Base-by-base conservation (phyloP, 2,113 vertebrate genomes). In the Vidua macroura region DNA sequence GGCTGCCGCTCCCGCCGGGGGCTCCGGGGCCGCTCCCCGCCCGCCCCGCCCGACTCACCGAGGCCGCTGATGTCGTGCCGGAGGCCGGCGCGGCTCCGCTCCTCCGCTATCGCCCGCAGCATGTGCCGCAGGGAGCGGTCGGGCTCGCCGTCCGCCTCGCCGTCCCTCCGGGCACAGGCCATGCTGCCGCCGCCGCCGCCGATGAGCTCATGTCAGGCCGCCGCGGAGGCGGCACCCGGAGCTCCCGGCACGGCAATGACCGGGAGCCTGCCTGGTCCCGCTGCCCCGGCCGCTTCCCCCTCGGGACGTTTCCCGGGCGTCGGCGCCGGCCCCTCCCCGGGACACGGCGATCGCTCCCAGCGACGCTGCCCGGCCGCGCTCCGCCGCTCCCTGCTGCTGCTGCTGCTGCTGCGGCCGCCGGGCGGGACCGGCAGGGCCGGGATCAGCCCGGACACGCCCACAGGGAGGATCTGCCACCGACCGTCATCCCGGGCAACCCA, bases 31-130 rank as follows among this genome's bases (percentile, higher is more conserved):
- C 35, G 35, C 35, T 35, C 35, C 31, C 20, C 55, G 46, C 67
- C 27, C 72, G 21, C 70, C 66, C 77, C 19, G 51, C 66, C 76
- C 70, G 30, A 81, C 94, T 94, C 92, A 95, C 94, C 94, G 59
- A 95, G 94, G 86, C 94, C 92, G 83, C 94, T 90, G 83, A 92
- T 84, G 86, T 95, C 92, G 64, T 95, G 94, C 24, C 94, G 94
- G 59, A 95, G 90, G 44, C 94, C 94, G 64, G 94, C 86, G 74
- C 94, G 95, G 90, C 90, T 94, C 79, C 94, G 59, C 79, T 92
- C 94, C 92, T 94, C 94, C 90, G 94, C 94, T 94, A 92, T 92
- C 73, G 94, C 94, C 90, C 94, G 89, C 82, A 95, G 92, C 94
- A 95, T 95, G 82, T 94, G 94, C 94, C 88, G 94, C 89, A 94